Evolutionary conservation across 2,797 vertebrate species (phyloP).

Genomic region (Pipistrellus pygmaeus): DNA sequence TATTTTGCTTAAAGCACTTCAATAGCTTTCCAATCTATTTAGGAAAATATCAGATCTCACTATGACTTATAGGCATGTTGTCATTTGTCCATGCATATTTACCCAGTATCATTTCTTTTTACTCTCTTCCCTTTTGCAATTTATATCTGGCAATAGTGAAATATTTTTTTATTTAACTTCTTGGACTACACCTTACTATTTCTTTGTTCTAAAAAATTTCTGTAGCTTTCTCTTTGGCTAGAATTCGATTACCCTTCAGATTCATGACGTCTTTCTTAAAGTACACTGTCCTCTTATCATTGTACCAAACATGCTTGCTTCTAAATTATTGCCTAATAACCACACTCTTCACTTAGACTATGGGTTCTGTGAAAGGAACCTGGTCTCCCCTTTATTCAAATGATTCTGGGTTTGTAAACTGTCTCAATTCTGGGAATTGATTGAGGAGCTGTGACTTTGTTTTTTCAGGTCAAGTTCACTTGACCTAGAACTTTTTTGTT

Average conservation of each 20-base stretch:
- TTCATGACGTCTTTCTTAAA: not conserved
- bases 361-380: not conserved
- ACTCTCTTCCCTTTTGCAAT: not conserved
- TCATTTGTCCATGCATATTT: not conserved
- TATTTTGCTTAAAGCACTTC: not conserved
- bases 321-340: not conserved
- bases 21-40: not conserved
- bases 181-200: not conserved
- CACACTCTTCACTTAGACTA: not conserved
- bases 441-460: not conserved
- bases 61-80: not conserved
- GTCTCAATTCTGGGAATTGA: not conserved
- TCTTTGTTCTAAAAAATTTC: not conserved
- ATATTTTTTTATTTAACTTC: not conserved
- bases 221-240: not conserved
- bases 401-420: not conserved
- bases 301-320: not conserved
- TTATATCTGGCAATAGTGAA: not conserved
- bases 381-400: not conserved
- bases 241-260: not conserved
- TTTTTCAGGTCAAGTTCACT: not conserved
- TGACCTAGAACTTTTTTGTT: conserved; percentile 13
- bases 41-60: not conserved
- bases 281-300: not conserved
- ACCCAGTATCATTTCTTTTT: not conserved